Conservation (phyloP, 2,888 invertebrate genomes). For the Apoderus coryli region DNA sequence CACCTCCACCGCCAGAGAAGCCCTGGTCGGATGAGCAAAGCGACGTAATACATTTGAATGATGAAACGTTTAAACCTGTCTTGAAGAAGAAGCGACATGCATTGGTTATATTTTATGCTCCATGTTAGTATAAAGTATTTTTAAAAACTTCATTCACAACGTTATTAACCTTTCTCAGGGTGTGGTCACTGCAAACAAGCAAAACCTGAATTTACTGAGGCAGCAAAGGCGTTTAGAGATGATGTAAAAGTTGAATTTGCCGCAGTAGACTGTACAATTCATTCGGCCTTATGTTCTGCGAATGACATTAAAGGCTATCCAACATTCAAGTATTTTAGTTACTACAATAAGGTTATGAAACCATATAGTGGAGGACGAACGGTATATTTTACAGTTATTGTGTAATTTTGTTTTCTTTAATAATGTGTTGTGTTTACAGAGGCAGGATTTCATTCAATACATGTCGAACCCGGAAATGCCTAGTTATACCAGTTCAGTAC, state of each 20-base stretch:
- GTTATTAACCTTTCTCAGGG: slow-evolving; percentile 42
- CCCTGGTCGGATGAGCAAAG: slow-evolving; percentile 66
- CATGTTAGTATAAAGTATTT: slow-evolving; percentile 56
- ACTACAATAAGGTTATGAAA: slow-evolving; percentile 53
- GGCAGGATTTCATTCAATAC: slow-evolving; percentile 49
- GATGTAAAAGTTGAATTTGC: slow-evolving; percentile 65
- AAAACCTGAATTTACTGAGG: slow-evolving; percentile 66
- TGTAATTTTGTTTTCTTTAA: not conserved
- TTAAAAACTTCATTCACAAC: not conserved
- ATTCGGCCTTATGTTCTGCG: slow-evolving; percentile 47
- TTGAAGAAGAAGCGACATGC: slow-evolving; percentile 78
- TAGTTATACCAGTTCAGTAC: slow-evolving; percentile 22
- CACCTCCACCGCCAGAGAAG: slow-evolving; percentile 67
- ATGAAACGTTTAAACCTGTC: slow-evolving; percentile 54
- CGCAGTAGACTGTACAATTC: slow-evolving; percentile 66
- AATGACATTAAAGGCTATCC: slow-evolving; percentile 73
- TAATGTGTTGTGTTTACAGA: slow-evolving; percentile 32
- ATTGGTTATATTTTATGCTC: slow-evolving; percentile 83
- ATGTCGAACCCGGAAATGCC: slow-evolving; percentile 36
- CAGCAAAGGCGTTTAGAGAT: slow-evolving; percentile 60
- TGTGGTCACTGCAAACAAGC: slow-evolving; percentile 83
- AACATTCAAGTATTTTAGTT: slow-evolving; percentile 74
- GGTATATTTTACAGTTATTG: slow-evolving; percentile 12
- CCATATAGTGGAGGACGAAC: slow-evolving; percentile 52
- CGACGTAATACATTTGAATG: slow-evolving; percentile 61